Conservation (phyloP, 2,113 vertebrate genomes). For the Lycaon pictus region DNA sequence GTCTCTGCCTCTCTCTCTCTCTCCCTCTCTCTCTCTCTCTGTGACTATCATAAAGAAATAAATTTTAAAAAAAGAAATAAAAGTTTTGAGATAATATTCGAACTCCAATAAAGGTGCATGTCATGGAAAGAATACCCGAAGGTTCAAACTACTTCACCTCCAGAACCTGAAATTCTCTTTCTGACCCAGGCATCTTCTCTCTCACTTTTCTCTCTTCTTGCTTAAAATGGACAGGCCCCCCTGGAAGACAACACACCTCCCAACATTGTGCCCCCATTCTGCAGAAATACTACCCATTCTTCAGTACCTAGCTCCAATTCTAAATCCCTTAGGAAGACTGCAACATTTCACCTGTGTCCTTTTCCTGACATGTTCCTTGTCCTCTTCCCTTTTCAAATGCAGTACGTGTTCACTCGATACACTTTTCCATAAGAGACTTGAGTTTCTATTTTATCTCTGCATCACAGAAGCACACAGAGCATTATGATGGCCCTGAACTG, state of each 20-base stretch:
- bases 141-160: not conserved
- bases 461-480: not conserved
- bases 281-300: not conserved
- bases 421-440: not conserved
- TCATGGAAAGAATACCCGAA: not conserved
- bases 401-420: not conserved
- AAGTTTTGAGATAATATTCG: conserved; percentile 50
- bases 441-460: not conserved
- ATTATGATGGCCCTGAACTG: not conserved
- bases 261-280: not conserved
- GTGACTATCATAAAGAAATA: no score
- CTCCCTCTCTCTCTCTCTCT: no score
- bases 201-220: not conserved
- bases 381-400: not conserved
- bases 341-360: not conserved
- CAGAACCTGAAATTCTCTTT: not conserved
- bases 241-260: not conserved
- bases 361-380: not conserved
- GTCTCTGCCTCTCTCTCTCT: no score
- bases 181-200: not conserved
- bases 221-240: not conserved
- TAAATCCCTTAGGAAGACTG: not conserved
- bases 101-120: not conserved
- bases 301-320: not conserved
- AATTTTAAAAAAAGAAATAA: not conserved